Evolutionary conservation across 1,140 invertebrate species (phyloP), one percentile per base, ranked within the genome.

Genomic region (Ceratosolen fusciceps): DNA sequence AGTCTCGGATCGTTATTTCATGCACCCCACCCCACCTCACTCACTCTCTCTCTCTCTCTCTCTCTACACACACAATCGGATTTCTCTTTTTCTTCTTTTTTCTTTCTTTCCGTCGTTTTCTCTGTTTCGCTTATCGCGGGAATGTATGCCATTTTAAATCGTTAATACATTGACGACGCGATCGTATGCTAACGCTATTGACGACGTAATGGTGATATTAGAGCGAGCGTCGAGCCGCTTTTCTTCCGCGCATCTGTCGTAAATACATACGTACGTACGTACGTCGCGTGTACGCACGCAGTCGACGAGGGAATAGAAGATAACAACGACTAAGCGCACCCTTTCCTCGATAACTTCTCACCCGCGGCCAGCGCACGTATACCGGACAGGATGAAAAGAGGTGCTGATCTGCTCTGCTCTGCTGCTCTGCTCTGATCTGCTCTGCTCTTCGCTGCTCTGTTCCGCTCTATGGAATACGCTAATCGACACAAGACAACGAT

Each of bases 201-300:
- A 77, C 26, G 74, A 76, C n/a, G n/a, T n/a, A n/a, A 73, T 71
- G 65, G 73, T 75, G 74, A 80, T 80, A n/a, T n/a, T n/a, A n/a
- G n/a, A n/a, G n/a, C 37, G 72, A 71, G 29, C 60, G 47, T 54
- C 16, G 24, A n/a, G n/a, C n/a, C 12, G 21, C 34, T 43, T 54
- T 2, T 47, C 29, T 68, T 21, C 21, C 34, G 34, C 77, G 34
- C 49, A 31, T 29, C 43, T 4, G n/a, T n/a, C n/a, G n/a, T n/a
- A n/a, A n/a, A n/a, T n/a, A n/a, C n/a, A n/a, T n/a, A n/a, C n/a
- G n/a, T n/a, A n/a, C n/a, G n/a, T n/a, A n/a, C n/a, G n/a, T n/a
- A 62, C 31, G 19, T 71, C 58, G 24, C 39, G 24, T 39, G 72
- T 14, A 62, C 58, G 24, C 39, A n/a, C 29, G 72, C 21, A 62